phyloP scores from a whole-genome alignment of 2,888 invertebrate genomes.

The Orthosia gracilis region DNA sequence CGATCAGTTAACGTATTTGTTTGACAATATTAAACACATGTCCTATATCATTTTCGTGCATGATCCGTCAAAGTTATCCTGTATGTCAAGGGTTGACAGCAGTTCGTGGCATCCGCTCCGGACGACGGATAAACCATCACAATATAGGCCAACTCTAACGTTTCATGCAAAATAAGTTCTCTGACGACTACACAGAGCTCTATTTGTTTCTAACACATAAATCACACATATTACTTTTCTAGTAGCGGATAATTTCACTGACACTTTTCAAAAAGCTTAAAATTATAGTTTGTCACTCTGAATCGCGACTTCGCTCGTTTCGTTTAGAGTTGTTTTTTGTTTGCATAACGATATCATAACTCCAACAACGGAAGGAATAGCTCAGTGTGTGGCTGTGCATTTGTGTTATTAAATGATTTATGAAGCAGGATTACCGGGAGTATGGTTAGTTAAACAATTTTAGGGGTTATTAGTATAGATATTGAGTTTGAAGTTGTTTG shows the following conservation, averaged over 20 bases:
- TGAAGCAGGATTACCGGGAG: conserved; percentile 87
- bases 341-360: conserved; percentile 70
- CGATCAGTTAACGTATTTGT: conserved; percentile 65
- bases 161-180: conserved; percentile 70
- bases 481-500: conserved; percentile 77
- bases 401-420: conserved; percentile 91
- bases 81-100: conserved; percentile 89
- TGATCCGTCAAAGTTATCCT: conserved; percentile 88
- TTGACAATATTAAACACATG: conserved; percentile 75
- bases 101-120: conserved; percentile 86
- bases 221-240: conserved; percentile 78
- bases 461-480: conserved; percentile 74
- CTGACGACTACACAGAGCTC: conserved; percentile 64
- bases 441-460: conserved; percentile 75
- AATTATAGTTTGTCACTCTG: conserved; percentile 48
- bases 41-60: conserved; percentile 83
- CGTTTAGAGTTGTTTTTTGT: conserved; percentile 69
- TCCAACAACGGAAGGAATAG: conserved; percentile 87
- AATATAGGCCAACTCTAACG: conserved; percentile 66
- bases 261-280: conserved; percentile 78
- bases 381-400: conserved; percentile 90
- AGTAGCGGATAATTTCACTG: conserved; percentile 68
- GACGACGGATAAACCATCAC: conserved; percentile 82
- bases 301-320: conserved; percentile 59
- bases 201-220: conserved; percentile 68